These are phyloP conservation scores for Nephrotoma flavescens DNA, from an alignment of 2,888 invertebrate species.

Conservation along the genomic window DNA sequence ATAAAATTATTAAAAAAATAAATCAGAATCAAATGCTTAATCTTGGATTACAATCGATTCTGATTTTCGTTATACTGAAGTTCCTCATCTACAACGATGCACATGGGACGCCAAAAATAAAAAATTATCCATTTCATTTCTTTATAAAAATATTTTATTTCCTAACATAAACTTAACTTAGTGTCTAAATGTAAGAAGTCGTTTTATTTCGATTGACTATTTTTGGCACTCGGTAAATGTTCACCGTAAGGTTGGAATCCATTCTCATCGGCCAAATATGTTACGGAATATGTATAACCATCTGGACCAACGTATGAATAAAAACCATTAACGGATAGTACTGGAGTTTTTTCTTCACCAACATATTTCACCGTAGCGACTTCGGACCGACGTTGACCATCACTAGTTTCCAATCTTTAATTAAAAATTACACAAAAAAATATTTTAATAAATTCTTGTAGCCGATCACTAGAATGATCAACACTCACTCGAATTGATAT, in stretches of 20 bases:
- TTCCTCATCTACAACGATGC: too few relatives aligned
- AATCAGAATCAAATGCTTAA: too few relatives aligned
- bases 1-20: too few relatives aligned
- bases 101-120: too few relatives aligned
- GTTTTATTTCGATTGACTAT: too few relatives aligned
- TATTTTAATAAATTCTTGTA: background rate
- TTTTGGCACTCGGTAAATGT: conserved; percentile 24
- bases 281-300: conserved; percentile 38
- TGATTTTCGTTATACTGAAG: too few relatives aligned
- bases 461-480: too few relatives aligned
- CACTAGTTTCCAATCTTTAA: background rate
- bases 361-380: background rate
- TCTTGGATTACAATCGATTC: too few relatives aligned
- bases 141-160: too few relatives aligned
- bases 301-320: conserved; percentile 44
- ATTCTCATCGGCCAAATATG: conserved; percentile 35
- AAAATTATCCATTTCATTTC: too few relatives aligned
- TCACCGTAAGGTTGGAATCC: conserved; percentile 35
- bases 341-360: background rate
- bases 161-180: too few relatives aligned
- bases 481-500: background rate
- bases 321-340: background rate
- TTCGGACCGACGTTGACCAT: background rate
- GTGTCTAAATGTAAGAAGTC: too few relatives aligned
- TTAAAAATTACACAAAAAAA: background rate